Base-by-base conservation (phyloP, 2,113 vertebrate genomes). In the Synodontis membranacea region DNA sequence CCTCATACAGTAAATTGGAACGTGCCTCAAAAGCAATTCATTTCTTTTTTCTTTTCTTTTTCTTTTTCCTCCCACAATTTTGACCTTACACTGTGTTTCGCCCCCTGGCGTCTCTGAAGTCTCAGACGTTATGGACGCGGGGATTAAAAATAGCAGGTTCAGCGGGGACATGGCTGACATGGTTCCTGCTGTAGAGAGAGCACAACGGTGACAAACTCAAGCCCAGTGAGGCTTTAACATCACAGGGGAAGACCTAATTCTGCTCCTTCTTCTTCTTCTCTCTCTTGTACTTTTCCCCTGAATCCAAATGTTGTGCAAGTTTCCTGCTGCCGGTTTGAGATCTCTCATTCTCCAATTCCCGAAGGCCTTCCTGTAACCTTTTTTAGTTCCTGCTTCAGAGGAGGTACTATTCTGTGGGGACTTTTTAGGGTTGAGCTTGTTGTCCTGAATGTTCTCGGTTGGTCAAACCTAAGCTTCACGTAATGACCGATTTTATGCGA, bases 111-210 rank as follows among this genome's bases (percentile, higher is more conserved):
- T 48, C 66, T 83, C 23, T 4, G 39, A 21, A 56, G 17, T 86
- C 76, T 72, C 44, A 5, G 76, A 14, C 48, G 39, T 23, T 86
- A 78, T 31, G 48, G 68, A 66, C 58, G n/a, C n/a, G 19, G 82
- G 68, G 78, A 89, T 87, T 89, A 86, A 89, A 89, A 89, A 89
- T 89, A 89, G 85, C 83, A 46, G 80, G 64, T 79, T 84, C 82
- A 82, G 76, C 85, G 66, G 75, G 84, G 81, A 89, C 19, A 50
- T 1, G 37, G 64, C 46, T 79, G 88, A 83, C 84, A 84, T 1
- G 50, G 58, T 86, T 86, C 79, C 85, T 83, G 88, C 76, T 83
- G 84, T 54, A 52, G 58, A 86, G 70, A 78, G 81, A 68, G 62
- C 54, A 56, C 21, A 39, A 12, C 52, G 1, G 21, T 25, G 78